phyloP scores from a whole-genome alignment of 2,797 vertebrate genomes.

The Pelochelys cantorii region DNA sequence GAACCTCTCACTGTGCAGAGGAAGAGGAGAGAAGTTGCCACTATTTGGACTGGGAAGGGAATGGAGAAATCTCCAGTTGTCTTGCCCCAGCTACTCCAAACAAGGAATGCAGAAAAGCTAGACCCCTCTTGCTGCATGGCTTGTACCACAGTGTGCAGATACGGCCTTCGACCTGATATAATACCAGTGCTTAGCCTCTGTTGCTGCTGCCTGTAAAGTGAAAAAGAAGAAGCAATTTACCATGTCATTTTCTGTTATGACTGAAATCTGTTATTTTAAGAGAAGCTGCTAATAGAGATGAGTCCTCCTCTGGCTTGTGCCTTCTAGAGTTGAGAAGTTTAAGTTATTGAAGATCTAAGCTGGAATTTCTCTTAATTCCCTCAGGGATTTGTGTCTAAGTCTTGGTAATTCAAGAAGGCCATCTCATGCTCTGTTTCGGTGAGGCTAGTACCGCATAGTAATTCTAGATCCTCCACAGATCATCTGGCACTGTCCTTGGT shows the following conservation, averaged over 20 bases:
- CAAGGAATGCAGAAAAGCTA: background rate
- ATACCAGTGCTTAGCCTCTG: background rate
- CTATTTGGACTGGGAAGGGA: background rate
- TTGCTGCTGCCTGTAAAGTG: background rate
- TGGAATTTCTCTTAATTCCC: conserved; percentile 72
- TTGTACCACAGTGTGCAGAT: background rate
- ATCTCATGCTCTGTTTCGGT: conserved; percentile 29
- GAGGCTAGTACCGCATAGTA: conserved; percentile 51
- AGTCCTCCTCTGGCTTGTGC: background rate
- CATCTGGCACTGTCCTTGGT: conserved; percentile 61
- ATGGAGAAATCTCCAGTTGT: background rate
- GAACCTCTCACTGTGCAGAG: background rate
- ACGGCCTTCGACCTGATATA: fast-evolving
- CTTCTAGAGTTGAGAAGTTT: background rate
- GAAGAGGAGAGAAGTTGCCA: background rate
- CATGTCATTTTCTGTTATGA: background rate
- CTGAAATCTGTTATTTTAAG: background rate
- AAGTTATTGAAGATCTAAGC: conserved; percentile 46
- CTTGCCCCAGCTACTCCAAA: background rate
- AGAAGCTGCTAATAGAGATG: background rate
- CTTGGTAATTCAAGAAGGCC: conserved; percentile 66
- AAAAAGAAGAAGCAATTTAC: background rate
- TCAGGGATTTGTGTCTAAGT: conserved; percentile 71
- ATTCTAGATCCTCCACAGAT: conserved; percentile 61
- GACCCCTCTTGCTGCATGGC: background rate